A percentile compares a stretch with the other conserved stretches of the same genome.
Conservation (phyloP, 2,797 vertebrate species). For the Xiphorhynchus erythropygius region DNA sequence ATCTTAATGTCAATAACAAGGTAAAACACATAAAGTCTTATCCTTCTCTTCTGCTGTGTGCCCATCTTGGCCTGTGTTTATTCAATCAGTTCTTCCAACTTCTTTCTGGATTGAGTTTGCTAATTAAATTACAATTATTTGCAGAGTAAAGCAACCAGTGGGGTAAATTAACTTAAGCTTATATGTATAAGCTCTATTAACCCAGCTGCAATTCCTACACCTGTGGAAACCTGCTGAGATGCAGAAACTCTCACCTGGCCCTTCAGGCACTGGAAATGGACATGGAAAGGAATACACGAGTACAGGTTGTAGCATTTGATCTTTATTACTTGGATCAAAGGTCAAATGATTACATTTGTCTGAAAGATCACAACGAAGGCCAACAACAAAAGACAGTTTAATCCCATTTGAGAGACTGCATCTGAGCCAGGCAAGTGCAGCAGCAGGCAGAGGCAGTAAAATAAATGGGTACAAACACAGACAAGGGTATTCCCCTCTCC, state of each 20-base stretch:
- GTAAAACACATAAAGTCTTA: neutral
- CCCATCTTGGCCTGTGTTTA: neutral
- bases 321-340: constrained; percentile 59
- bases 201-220: fast-evolving
- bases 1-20: neutral
- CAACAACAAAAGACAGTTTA: neutral
- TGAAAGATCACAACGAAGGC: neutral
- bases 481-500: neutral
- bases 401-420: neutral
- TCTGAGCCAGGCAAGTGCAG: constrained; percentile 13
- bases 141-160: neutral
- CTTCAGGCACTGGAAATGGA: neutral
- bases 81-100: neutral
- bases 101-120: neutral
- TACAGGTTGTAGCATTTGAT: neutral
- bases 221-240: neutral
- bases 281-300: neutral
- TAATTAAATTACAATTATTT: neutral
- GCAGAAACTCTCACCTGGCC: neutral
- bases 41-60: fast-evolving
- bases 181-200: fast-evolving
- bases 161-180: neutral
- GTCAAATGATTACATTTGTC: constrained; percentile 10
- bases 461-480: neutral
- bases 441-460: neutral